Percentiles rank a stretch among this genome's conserved stretches.
These are phyloP conservation scores for Python bivittatus DNA, from an alignment of 2,113 vertebrate species.

Conservation along the genomic window DNA sequence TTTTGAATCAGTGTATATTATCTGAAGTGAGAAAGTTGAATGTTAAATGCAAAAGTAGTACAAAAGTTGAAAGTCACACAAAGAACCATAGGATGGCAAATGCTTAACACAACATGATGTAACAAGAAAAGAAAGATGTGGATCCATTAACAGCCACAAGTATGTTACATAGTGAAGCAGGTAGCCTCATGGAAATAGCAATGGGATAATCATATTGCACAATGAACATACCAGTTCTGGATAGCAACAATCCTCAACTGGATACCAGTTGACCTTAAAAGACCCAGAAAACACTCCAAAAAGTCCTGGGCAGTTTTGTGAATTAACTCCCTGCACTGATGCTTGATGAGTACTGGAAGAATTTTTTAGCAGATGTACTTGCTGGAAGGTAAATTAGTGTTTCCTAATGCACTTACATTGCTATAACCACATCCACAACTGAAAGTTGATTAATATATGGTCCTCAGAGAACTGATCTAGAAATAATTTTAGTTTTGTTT, in stretches of 20 bases:
- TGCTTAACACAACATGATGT: neutral
- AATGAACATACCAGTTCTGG: neutral
- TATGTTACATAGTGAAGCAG: neutral
- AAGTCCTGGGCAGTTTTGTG: constrained; percentile 42
- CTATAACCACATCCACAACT: constrained; percentile 64
- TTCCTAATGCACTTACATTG: constrained; percentile 65
- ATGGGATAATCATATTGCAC: neutral
- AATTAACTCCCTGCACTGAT: constrained; percentile 65
- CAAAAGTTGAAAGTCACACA: neutral
- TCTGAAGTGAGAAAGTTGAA: neutral
- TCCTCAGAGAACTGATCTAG: constrained; percentile 66
- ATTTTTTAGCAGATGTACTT: constrained; percentile 60
- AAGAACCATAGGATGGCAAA: no score
- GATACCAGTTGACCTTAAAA: neutral
- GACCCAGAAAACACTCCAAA: neutral
- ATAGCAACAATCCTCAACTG: neutral
- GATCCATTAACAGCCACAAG: neutral
- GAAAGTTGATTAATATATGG: constrained; percentile 57
- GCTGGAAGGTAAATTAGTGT: constrained; percentile 56
- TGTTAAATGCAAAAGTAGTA: neutral
- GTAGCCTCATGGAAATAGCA: neutral
- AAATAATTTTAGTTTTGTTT: constrained; percentile 74
- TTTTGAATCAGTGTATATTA: neutral
- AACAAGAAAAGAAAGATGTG: neutral
- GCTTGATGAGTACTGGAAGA: constrained; percentile 57